Conservation (phyloP, 92 coral and sea anemone species). For the Porites rus region DNA sequence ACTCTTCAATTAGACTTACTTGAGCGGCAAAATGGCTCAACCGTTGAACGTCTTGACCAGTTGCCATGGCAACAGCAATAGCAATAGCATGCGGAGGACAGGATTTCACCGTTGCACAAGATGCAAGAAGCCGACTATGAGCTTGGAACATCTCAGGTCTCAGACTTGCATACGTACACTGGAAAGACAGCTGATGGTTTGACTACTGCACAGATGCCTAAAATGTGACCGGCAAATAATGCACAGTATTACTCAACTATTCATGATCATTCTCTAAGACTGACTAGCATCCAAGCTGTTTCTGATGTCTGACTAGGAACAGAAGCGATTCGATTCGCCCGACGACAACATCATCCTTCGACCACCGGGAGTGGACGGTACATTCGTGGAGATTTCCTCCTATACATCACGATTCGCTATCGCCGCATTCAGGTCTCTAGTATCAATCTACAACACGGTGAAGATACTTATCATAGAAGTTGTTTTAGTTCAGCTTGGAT, state of each 20-base stretch:
- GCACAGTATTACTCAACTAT: no score
- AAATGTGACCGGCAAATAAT: neutral
- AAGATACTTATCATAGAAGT: no score
- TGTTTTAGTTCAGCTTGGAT: no score
- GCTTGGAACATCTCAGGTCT: conserved; percentile 89
- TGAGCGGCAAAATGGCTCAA: conserved; percentile 91
- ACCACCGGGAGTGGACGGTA: no score
- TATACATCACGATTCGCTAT: no score
- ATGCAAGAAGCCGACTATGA: conserved; percentile 81
- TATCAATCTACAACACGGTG: no score
- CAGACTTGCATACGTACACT: conserved; percentile 78
- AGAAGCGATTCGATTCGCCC: no score
- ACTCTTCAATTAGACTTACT: conserved; percentile 49
- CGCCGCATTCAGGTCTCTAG: no score
- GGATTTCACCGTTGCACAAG: conserved; percentile 96
- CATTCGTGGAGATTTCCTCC: no score
- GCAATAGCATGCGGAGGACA: conserved; percentile 99
- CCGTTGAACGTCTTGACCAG: conserved; percentile 92
- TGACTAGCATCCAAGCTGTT: neutral
- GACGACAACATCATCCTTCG: no score
- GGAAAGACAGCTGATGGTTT: conserved; percentile 80
- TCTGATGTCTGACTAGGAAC: no score
- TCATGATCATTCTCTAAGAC: no score
- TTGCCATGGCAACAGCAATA: conserved; percentile 99
- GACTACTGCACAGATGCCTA: conserved; percentile 92